Evolutionary conservation across 2,888 invertebrate genomes (phyloP).

Genomic region (Hyalella azteca): DNA sequence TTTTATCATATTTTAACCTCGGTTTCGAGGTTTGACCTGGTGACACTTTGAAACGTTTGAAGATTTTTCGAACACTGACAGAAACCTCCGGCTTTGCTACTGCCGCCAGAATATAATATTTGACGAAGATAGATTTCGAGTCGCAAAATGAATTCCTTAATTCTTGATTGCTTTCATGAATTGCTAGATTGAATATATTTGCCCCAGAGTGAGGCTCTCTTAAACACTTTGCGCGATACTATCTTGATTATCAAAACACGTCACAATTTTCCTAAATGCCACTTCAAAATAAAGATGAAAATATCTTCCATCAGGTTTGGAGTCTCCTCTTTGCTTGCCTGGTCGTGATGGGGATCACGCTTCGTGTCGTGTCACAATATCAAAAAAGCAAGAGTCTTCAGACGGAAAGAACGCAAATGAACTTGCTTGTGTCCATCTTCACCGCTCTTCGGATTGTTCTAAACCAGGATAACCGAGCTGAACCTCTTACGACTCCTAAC

Average conservation of each 20-base stretch:
- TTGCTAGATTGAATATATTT: no score
- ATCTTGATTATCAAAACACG: neutral
- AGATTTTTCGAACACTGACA: neutral
- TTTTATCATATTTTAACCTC: neutral
- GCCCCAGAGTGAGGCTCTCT: no score
- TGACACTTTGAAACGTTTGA: neutral
- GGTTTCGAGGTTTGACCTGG: neutral
- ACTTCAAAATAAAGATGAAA: neutral
- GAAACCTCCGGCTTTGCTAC: neutral
- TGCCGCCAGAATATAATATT: neutral
- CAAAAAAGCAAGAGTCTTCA: neutral
- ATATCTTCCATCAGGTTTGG: neutral
- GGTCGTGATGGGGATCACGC: neutral
- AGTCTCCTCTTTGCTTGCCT: neutral
- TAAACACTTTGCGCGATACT: no score
- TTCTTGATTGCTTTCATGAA: no score
- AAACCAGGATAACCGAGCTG: neutral
- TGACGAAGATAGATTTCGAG: no score
- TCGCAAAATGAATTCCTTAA: no score
- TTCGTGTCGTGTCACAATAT: neutral
- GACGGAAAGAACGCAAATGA: neutral
- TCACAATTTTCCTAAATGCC: neutral
- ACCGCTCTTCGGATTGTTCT: neutral
- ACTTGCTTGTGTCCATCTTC: neutral
- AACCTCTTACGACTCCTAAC: neutral